phyloP scores from a whole-genome alignment of 2,797 vertebrate genomes.

The Mormyrops attenuatus region DNA sequence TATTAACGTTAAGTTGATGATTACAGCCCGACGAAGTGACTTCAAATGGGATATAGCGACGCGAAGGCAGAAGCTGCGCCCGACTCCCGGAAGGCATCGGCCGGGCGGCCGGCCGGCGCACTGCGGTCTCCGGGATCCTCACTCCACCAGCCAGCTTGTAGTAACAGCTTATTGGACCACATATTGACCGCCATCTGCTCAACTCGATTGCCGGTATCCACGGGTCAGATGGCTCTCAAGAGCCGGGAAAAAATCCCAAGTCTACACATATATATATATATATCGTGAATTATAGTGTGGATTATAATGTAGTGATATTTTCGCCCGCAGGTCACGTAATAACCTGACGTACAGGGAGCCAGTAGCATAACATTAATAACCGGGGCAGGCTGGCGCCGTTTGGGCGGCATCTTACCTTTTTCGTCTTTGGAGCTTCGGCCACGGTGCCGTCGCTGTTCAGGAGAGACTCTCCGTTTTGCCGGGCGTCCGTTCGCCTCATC shows the following conservation, averaged over 20 bases:
- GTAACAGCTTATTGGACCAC: neutral
- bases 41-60: neutral
- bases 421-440: slow-evolving; percentile 87
- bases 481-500: slow-evolving; percentile 83
- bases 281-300: no score
- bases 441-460: slow-evolving; percentile 87
- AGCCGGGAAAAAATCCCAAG: neutral
- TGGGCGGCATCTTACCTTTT: slow-evolving; percentile 66
- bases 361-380: neutral
- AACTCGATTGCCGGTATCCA: neutral
- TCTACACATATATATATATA: neutral
- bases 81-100: neutral
- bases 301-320: neutral
- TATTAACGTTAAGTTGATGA: neutral
- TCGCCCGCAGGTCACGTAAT: neutral
- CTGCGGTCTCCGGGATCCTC: neutral
- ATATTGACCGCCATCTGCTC: neutral
- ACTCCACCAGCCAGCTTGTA: neutral
- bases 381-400: neutral
- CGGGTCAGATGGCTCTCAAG: neutral
- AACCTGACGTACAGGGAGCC: neutral
- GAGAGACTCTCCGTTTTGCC: slow-evolving; percentile 83
- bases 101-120: neutral
- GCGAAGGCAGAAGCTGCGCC: neutral
- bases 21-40: neutral